Conservation (phyloP, 2,888 invertebrate genomes). For the Apamea crenata region DNA sequence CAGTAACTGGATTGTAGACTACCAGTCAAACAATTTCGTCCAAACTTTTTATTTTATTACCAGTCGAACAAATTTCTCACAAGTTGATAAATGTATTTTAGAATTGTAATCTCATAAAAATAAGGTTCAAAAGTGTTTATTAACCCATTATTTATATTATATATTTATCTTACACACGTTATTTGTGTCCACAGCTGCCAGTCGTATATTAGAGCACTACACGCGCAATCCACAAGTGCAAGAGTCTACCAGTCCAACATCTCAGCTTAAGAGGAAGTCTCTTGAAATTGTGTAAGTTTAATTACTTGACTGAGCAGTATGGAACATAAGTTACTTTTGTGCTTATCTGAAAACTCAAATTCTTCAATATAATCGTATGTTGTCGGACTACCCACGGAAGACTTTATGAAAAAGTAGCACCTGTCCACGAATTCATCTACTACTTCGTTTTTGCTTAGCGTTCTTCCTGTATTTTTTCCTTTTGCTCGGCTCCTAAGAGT, state of each 20-base stretch:
- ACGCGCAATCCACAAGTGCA: conserved; percentile 79
- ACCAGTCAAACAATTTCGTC: too few species aligned
- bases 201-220: conserved; percentile 87
- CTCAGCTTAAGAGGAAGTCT: conserved; percentile 78
- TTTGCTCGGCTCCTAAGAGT: too few species aligned
- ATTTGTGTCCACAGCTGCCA: conserved; percentile 79
- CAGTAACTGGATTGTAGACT: neutral
- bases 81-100: neutral
- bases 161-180: neutral
- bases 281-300: conserved; percentile 68
- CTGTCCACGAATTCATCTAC: too few species aligned
- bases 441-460: too few species aligned
- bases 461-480: too few species aligned
- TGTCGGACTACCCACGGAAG: too few species aligned
- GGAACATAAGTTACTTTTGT: neutral
- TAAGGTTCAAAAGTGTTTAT: neutral
- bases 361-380: neutral
- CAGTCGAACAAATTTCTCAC: neutral
- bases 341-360: neutral
- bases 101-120: neutral
- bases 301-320: neutral
- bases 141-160: neutral
- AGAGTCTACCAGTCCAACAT: conserved; percentile 73
- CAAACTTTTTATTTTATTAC: too few species aligned
- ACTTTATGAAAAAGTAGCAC: too few species aligned